Percentiles rank a stretch among this genome's conserved stretches.
These are phyloP conservation scores for Cercopithecus mona DNA, from an alignment of 2,113 vertebrate genomes.

Conservation along the genomic window DNA sequence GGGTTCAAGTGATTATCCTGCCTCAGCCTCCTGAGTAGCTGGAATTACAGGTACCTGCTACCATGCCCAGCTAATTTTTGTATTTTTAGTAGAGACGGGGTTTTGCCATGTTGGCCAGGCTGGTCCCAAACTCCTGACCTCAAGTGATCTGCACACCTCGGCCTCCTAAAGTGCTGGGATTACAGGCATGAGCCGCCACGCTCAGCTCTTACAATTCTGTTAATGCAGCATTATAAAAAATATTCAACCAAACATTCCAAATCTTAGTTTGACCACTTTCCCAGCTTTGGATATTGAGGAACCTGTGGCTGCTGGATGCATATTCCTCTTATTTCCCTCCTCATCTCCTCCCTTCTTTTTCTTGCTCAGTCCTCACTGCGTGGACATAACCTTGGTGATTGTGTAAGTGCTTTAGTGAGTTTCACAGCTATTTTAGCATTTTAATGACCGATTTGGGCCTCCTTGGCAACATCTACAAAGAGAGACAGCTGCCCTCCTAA, in stretches of 20 bases:
- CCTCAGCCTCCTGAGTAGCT: no score
- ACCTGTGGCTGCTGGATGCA: fast-evolving
- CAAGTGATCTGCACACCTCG: neutral
- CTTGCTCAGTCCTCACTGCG: neutral
- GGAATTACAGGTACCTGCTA: no score
- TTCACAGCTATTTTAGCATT: neutral
- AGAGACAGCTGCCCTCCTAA: slow-evolving; percentile 79
- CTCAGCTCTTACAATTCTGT: neutral
- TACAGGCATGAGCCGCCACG: no score
- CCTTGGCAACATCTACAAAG: neutral
- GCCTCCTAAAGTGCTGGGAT: no score
- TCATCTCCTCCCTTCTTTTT: neutral
- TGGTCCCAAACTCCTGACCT: neutral
- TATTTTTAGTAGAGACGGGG: neutral
- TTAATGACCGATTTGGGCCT: neutral
- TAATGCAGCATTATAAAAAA: neutral
- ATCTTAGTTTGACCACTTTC: neutral
- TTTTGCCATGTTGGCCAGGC: neutral
- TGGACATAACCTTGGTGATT: neutral
- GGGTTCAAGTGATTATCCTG: no score
- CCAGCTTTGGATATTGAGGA: neutral
- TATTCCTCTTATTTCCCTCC: fast-evolving
- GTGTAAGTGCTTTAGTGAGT: neutral
- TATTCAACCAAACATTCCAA: neutral
- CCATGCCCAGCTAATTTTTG: no score